Conservation (phyloP, 2,113 vertebrate species). For the Periophthalmodon schlosseri region DNA sequence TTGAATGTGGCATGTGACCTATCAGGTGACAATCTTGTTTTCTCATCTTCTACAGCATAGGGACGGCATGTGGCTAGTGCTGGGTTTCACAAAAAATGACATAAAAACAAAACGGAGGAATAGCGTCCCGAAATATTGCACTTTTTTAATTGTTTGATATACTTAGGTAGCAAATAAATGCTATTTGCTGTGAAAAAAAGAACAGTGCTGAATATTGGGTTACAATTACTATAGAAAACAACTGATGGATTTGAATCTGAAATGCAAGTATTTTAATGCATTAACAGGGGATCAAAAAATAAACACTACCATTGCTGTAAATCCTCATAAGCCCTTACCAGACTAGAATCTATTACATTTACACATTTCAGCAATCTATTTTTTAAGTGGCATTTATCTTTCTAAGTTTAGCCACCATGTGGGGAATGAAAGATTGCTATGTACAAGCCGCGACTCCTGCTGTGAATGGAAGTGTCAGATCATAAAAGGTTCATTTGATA, state of each 20-base stretch:
- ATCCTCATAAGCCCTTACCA: constrained; percentile 19
- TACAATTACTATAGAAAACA: not conserved
- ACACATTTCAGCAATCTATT: constrained; percentile 42
- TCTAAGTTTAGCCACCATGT: constrained; percentile 41
- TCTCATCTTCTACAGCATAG: constrained; percentile 49
- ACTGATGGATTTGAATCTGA: not conserved
- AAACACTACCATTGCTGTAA: constrained; percentile 22
- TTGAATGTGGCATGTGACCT: constrained; percentile 64
- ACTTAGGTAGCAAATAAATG: not conserved
- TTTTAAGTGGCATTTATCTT: constrained; percentile 37
- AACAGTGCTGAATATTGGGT: not conserved
- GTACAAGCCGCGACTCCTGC: constrained; percentile 16
- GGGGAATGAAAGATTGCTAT: constrained; percentile 39
- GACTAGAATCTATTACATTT: constrained; percentile 28
- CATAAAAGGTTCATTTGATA: constrained; percentile 36
- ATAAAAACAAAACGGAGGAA: not conserved
- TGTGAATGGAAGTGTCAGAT: constrained; percentile 37
- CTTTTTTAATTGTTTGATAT: not conserved
- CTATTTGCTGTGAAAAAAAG: not conserved
- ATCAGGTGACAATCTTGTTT: constrained; percentile 54
- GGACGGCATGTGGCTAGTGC: constrained; percentile 40
- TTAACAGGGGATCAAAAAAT: not conserved
- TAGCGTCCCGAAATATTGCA: not conserved
- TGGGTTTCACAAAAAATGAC: constrained; percentile 28
- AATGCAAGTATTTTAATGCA: not conserved